These are phyloP conservation scores for Patella vulgata DNA, from an alignment of 1,140 invertebrate genomes.

Conservation along the genomic window DNA sequence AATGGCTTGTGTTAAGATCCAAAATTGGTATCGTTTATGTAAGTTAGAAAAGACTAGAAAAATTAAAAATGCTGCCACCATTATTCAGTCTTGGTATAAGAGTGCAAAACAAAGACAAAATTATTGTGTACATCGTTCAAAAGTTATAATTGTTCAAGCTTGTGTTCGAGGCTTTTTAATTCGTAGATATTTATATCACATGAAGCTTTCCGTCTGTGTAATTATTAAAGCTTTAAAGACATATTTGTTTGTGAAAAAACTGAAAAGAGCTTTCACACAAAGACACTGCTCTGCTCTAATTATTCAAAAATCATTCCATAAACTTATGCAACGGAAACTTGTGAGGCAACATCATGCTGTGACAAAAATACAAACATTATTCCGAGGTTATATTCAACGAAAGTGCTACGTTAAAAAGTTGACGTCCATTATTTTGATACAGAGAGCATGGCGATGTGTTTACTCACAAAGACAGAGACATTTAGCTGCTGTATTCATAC, in stretches of 20 bases:
- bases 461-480: conserved; percentile 8
- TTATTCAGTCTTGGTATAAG: conserved; percentile 26
- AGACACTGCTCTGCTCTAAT: conserved; percentile 5
- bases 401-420: background rate
- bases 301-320: conserved; percentile 20
- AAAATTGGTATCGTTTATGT: too few species aligned
- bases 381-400: too few species aligned
- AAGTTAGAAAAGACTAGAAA: conserved; percentile 1
- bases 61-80: conserved; percentile 18
- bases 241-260: background rate
- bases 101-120: conserved; percentile 10
- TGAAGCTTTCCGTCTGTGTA: conserved; percentile 32
- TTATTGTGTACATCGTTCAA: background rate
- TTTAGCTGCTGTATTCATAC: conserved; percentile 1
- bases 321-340: background rate
- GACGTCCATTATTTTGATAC: conserved; percentile 18
- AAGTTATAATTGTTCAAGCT: conserved; percentile 6
- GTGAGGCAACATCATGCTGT: too few species aligned
- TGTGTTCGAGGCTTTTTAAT: background rate
- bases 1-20: too few species aligned
- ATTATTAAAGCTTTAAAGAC: conserved; percentile 39
- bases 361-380: too few species aligned
- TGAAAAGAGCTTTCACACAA: background rate
- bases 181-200: background rate
- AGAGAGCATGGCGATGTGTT: conserved; percentile 19